Evolutionary conservation across 2,113 vertebrate species (phyloP).

Genomic region (Cochlearius cochlearius): DNA sequence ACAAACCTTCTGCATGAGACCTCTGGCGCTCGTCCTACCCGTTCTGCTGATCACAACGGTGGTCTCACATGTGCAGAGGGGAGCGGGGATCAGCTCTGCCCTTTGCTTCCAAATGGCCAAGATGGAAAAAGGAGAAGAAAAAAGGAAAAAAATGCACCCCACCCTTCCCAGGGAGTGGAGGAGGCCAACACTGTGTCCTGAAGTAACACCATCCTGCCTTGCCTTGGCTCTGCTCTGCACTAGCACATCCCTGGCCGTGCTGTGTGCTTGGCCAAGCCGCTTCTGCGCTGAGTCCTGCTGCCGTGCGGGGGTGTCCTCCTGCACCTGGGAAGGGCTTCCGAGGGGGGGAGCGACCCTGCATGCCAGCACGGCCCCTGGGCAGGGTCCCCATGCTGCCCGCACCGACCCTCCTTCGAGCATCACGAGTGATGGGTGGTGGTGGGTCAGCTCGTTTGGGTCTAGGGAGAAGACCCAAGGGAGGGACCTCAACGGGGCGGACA

Average conservation of each 20-base stretch:
- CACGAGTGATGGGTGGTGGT: accelerated
- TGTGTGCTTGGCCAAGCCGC: not conserved
- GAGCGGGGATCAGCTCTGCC: not conserved
- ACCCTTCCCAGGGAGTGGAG: not conserved
- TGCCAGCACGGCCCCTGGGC: not conserved
- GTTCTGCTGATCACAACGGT: accelerated
- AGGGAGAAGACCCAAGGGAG: not conserved
- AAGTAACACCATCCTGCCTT: constrained; percentile 13
- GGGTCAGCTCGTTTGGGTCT: not conserved
- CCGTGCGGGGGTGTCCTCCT: not conserved
- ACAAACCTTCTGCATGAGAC: not conserved
- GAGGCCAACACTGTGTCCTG: constrained; percentile 17
- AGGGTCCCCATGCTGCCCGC: not conserved
- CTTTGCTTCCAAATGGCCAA: not conserved
- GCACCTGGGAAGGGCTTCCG: not conserved
- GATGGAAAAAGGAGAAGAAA: not conserved
- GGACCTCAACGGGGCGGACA: accelerated
- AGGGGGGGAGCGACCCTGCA: not conserved
- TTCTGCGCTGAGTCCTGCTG: not conserved
- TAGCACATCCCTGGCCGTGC: not conserved
- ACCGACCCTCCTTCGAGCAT: not conserved
- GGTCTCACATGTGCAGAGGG: not conserved
- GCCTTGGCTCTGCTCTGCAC: not conserved
- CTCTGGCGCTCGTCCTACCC: accelerated
- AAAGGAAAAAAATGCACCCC: not conserved